A percentile compares a stretch with the other conserved stretches of the same genome.
Evolutionary conservation across 2,888 invertebrate species (phyloP).

Genomic region (Drosophila picticornis): DNA sequence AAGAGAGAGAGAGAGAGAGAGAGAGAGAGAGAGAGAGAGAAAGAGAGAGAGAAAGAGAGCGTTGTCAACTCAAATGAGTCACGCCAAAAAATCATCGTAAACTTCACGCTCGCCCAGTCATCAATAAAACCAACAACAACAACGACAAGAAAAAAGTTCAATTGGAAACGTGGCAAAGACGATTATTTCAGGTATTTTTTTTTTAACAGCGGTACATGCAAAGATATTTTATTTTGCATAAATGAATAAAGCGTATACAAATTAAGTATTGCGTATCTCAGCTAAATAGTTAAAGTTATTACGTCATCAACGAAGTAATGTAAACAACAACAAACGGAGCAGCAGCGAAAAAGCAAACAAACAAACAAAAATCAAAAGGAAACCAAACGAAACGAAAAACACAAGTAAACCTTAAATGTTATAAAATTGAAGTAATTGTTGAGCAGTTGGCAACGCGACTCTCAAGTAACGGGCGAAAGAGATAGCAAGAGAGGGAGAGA

Average conservation of each 20-base stretch:
- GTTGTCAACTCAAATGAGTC: constrained; percentile 44
- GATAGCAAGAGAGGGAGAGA: constrained; percentile 19
- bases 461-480: constrained; percentile 32
- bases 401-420: constrained; percentile 37
- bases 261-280: constrained; percentile 24
- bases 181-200: constrained; percentile 1
- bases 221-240: background rate
- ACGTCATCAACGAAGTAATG: constrained; percentile 61
- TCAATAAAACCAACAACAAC: constrained; percentile 12
- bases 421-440: constrained; percentile 28
- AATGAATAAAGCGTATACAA: constrained; percentile 5
- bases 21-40: constrained; percentile 9
- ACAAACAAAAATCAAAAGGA: background rate
- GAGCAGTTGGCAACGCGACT: constrained; percentile 55
- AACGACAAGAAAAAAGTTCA: background rate
- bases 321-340: constrained; percentile 29
- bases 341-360: constrained; percentile 1
- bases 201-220: background rate
- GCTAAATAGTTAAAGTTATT: constrained; percentile 31
- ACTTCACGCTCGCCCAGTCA: constrained; percentile 21
- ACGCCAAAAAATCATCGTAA: constrained; percentile 15
- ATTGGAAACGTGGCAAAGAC: constrained; percentile 54
- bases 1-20: background rate
- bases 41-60: constrained; percentile 17
- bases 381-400: background rate